These are phyloP conservation scores for Acrocephalus scirpaceus DNA, from an alignment of 2,797 vertebrate species.

Conservation along the genomic window DNA sequence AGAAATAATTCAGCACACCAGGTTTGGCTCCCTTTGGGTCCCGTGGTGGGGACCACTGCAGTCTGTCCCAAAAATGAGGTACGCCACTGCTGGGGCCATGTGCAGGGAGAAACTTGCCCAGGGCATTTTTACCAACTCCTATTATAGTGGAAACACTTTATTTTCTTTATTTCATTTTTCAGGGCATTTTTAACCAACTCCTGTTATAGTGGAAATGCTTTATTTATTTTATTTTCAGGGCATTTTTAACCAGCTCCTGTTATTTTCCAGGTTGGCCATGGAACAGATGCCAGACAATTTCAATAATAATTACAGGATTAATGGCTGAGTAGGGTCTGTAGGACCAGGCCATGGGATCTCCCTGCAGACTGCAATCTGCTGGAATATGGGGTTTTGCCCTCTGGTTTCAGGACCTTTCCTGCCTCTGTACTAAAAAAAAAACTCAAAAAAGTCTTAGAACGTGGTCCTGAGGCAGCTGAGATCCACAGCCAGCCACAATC, in stretches of 20 bases:
- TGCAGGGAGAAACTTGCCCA: not conserved
- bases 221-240: too few species aligned
- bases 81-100: not conserved
- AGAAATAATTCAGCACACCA: not conserved
- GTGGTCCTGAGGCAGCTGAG: not conserved
- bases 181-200: too few species aligned
- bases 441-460: rapidly evolving
- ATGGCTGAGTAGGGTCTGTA: not conserved
- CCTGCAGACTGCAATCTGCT: not conserved
- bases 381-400: rapidly evolving
- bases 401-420: not conserved
- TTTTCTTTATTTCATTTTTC: too few species aligned
- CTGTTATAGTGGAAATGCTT: too few species aligned
- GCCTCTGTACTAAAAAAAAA: not conserved
- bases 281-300: not conserved
- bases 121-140: not conserved
- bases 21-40: not conserved
- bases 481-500: rapidly evolving
- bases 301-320: not conserved
- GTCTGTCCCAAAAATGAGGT: not conserved
- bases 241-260: too few species aligned
- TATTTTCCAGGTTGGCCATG: not conserved
- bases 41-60: not conserved
- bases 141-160: too few species aligned
- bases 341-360: not conserved